Evolutionary conservation across 2,888 invertebrate species (phyloP).

Genomic region (Drosophila merina): DNA sequence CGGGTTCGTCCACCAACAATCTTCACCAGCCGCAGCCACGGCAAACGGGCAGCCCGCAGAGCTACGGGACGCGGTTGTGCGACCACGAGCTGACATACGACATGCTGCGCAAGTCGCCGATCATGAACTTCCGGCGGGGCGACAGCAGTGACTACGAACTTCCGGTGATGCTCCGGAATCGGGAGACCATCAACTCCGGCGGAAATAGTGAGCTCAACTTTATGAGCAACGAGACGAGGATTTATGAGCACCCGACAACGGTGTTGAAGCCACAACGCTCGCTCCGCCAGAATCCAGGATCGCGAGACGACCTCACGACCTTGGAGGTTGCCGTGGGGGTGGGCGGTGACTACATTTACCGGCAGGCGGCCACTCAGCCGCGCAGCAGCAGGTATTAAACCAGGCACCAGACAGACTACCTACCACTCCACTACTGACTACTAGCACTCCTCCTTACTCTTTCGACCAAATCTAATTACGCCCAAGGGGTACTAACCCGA

Average conservation of each 20-base stretch:
- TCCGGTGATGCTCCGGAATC: conserved; percentile 74
- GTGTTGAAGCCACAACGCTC: conserved; percentile 72
- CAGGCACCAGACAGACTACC: conserved; percentile 29
- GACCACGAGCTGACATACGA: conserved; percentile 84
- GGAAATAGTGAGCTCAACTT: conserved; percentile 83
- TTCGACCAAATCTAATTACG: conserved; percentile 44
- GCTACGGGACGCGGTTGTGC: conserved; percentile 83
- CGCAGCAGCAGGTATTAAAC: conserved; percentile 82
- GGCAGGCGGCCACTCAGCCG: conserved; percentile 60
- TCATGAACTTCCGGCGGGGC: conserved; percentile 82
- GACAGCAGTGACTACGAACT: conserved; percentile 81
- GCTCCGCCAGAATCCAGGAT: conserved; percentile 71
- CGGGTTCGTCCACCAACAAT: conserved; percentile 80
- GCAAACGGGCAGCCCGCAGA: conserved; percentile 82
- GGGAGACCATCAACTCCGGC: conserved; percentile 82
- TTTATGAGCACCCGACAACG: conserved; percentile 81
- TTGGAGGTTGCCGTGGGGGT: conserved; percentile 64
- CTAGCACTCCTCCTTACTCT: conserved; percentile 24
- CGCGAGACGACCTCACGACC: conserved; percentile 74
- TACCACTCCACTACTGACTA: not conserved
- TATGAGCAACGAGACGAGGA: conserved; percentile 81
- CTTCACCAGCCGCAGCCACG: conserved; percentile 67
- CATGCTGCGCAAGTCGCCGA: conserved; percentile 81
- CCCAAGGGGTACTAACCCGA: conserved; percentile 46
- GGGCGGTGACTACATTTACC: conserved; percentile 69